Conservation (phyloP, 2,113 vertebrate species). For the Calyptomena viridis region DNA sequence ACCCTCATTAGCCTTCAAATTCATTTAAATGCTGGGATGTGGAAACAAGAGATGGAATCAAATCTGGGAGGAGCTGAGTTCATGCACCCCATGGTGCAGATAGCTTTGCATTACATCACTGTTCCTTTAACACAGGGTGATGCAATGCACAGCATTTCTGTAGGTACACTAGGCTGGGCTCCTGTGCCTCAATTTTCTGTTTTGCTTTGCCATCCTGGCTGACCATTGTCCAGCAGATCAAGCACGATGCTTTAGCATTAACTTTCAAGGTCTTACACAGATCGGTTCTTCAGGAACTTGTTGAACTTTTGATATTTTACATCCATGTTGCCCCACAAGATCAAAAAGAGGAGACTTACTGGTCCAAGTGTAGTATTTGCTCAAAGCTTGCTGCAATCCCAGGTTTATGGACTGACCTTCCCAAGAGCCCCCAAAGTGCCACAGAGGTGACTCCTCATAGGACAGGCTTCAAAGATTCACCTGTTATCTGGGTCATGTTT, state of each 20-base stretch:
- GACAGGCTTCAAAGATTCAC: neutral
- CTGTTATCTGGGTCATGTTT: neutral
- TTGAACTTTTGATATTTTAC: neutral
- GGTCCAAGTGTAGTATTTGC: neutral
- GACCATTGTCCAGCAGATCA: neutral
- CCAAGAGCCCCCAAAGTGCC: neutral
- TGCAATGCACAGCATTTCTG: neutral
- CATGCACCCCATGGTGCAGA: fast-evolving
- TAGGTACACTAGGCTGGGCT: neutral
- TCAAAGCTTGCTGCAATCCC: neutral
- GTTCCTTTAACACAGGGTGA: neutral
- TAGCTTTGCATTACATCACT: neutral
- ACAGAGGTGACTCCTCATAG: neutral
- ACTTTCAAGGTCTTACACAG: slow-evolving; percentile 26
- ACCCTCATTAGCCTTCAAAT: neutral
- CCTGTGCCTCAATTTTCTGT: neutral
- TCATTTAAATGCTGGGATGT: neutral
- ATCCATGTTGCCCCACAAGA: neutral
- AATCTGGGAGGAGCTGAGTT: neutral
- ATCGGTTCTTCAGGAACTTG: neutral
- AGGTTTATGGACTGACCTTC: neutral
- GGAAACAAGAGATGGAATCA: neutral
- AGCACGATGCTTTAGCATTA: neutral
- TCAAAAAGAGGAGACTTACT: neutral
- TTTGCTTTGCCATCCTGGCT: neutral